phyloP scores from a whole-genome alignment of 1,140 invertebrate genomes.

The Brachystomella parvula region DNA sequence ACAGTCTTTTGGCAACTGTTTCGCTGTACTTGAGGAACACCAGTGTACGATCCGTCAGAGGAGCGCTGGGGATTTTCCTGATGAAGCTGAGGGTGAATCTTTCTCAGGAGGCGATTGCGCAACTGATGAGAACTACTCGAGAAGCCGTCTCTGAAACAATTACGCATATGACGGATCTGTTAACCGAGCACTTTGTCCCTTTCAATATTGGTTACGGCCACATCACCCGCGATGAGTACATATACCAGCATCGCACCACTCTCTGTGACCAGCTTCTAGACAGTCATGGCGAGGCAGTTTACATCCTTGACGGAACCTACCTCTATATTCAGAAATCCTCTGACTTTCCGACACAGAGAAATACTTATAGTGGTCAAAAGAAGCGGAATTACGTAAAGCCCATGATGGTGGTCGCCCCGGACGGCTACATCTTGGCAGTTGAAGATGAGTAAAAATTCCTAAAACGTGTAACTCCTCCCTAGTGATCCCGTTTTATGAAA shows the following conservation, averaged over 20 bases:
- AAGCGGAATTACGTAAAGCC: slow-evolving; percentile 15
- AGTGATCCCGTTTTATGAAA: too few relatives aligned
- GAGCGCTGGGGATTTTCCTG: slow-evolving; percentile 21
- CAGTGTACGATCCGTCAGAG: too few relatives aligned
- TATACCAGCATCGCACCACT: background rate
- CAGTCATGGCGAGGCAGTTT: background rate
- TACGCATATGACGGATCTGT: too few relatives aligned
- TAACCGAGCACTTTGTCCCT: slow-evolving; percentile 10
- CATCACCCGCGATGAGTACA: slow-evolving; percentile 12
- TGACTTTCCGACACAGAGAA: background rate
- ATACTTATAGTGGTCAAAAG: slow-evolving; percentile 9
- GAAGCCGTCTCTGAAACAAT: too few relatives aligned
- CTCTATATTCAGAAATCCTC: slow-evolving; percentile 16
- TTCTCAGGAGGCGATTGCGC: slow-evolving; percentile 17
- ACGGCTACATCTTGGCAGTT: slow-evolving; percentile 25
- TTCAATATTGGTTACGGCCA: slow-evolving; percentile 13
- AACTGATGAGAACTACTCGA: too few relatives aligned
- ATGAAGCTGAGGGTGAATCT: slow-evolving; percentile 19
- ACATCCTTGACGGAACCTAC: slow-evolving; percentile 17
- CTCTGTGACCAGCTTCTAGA: background rate
- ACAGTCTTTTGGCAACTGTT: too few relatives aligned
- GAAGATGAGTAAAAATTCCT: too few relatives aligned
- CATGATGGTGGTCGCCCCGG: slow-evolving; percentile 20
- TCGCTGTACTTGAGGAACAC: too few relatives aligned
- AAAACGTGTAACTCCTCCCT: too few relatives aligned